These are phyloP conservation scores for Phortica okadai DNA, from an alignment of 2,888 invertebrate species.

Conservation along the genomic window DNA sequence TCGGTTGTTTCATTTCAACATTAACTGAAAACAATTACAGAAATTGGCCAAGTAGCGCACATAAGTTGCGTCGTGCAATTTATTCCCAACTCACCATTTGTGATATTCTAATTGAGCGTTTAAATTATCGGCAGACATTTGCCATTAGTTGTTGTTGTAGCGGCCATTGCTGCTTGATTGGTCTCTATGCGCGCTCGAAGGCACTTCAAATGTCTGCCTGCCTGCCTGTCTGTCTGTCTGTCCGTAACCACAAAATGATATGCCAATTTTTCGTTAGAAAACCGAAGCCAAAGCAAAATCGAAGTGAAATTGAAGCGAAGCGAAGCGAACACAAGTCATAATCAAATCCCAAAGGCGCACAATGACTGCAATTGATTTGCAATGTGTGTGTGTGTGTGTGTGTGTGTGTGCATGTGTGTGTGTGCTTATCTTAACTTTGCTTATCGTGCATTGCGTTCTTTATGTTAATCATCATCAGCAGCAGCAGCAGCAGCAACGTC, in stretches of 20 bases:
- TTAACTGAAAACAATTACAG: slow-evolving; percentile 8
- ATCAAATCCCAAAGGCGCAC: slow-evolving; percentile 21
- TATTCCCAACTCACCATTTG: neutral
- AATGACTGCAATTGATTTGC: slow-evolving; percentile 26
- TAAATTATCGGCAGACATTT: slow-evolving; percentile 24
- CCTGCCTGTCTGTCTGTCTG: neutral
- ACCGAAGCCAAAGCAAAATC: slow-evolving; percentile 13
- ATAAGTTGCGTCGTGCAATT: neutral
- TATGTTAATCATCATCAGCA: neutral
- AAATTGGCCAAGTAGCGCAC: neutral
- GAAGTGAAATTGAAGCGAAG: neutral
- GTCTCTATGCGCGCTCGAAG: neutral
- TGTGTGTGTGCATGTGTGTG: neutral
- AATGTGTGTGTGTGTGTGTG: too few relatives aligned
- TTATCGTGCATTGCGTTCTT: slow-evolving; percentile 8
- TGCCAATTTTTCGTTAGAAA: slow-evolving; percentile 12
- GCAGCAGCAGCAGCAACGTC: neutral
- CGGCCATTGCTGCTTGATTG: slow-evolving; percentile 15
- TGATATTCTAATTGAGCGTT: slow-evolving; percentile 19
- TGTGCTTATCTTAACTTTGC: slow-evolving; percentile 7
- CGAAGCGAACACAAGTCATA: neutral
- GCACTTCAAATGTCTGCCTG: neutral
- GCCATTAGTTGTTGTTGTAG: slow-evolving; percentile 41
- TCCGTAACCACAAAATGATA: slow-evolving; percentile 5
- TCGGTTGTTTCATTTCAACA: neutral